phyloP scores from a whole-genome alignment of 2,888 invertebrate genomes.

The Neoascia interrupta region DNA sequence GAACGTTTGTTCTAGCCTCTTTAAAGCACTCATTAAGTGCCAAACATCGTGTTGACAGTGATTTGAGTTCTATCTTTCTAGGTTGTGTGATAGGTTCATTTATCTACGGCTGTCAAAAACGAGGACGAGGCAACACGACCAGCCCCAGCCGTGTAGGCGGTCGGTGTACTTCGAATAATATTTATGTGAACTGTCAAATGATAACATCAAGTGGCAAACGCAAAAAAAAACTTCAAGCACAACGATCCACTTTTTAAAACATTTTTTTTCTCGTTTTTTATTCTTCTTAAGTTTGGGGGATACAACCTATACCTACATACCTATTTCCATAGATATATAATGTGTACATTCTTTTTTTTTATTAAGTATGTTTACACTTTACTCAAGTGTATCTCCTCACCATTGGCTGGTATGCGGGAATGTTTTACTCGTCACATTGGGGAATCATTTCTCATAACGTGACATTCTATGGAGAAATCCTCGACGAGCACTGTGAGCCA shows the following conservation, averaged over 20 bases:
- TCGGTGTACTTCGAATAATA: constrained; percentile 46
- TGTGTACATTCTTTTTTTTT: background rate
- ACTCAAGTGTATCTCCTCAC: constrained; percentile 58
- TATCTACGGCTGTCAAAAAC: constrained; percentile 35
- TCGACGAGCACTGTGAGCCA: constrained; percentile 4
- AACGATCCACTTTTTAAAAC: constrained; percentile 41
- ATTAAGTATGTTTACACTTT: constrained; percentile 55
- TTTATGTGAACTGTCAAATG: constrained; percentile 65
- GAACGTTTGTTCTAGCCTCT: no score
- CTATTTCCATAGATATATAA: background rate
- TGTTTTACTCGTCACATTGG: constrained; percentile 26
- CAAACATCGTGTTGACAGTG: constrained; percentile 64
- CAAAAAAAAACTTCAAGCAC: constrained; percentile 20
- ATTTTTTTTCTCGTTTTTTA: constrained; percentile 8
- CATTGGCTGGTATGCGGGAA: constrained; percentile 10
- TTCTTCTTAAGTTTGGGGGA: constrained; percentile 17
- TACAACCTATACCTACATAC: constrained; percentile 6
- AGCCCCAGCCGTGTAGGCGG: background rate
- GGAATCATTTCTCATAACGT: constrained; percentile 61
- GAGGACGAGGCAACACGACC: background rate
- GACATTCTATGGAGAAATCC: constrained; percentile 45
- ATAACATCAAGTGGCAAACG: constrained; percentile 52
- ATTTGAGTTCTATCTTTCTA: constrained; percentile 37
- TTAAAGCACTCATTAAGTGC: constrained; percentile 58
- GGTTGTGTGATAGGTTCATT: constrained; percentile 43